A percentile compares a stretch with the other conserved stretches of the same genome.
These are phyloP conservation scores for Vidua chalybeata DNA, from an alignment of 2,113 vertebrate species.

Conservation along the genomic window DNA sequence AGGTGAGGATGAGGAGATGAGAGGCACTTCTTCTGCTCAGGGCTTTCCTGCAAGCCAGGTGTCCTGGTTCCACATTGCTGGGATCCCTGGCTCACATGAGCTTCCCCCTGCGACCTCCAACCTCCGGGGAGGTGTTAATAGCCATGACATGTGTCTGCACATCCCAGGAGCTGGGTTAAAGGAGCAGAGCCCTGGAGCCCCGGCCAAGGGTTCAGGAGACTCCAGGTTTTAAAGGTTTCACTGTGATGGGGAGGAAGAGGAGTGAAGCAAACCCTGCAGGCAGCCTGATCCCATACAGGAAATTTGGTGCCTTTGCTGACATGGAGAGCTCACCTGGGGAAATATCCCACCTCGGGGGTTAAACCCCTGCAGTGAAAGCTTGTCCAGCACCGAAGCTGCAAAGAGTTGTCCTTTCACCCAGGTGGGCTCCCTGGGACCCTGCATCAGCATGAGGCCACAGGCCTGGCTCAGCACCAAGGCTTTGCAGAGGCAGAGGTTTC, in stretches of 20 bases:
- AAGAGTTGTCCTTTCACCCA: fast-evolving
- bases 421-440: not conserved
- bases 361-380: not conserved
- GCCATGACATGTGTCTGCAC: not conserved
- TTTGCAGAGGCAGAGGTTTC: not conserved
- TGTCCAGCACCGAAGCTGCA: not conserved
- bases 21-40: not conserved
- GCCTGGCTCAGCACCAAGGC: not conserved
- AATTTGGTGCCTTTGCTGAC: not conserved
- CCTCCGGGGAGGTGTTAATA: not conserved
- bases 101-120: fast-evolving
- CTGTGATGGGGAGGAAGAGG: not conserved
- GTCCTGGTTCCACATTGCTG: not conserved
- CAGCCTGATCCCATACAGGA: not conserved
- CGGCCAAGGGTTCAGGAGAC: fast-evolving
- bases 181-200: not conserved
- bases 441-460: fast-evolving
- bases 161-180: not conserved
- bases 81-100: not conserved
- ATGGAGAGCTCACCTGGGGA: fast-evolving
- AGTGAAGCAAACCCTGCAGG: fast-evolving
- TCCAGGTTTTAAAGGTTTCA: fast-evolving
- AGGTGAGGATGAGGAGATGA: not conserved
- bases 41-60: not conserved
- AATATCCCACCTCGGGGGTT: not conserved